Percentiles rank a stretch among this genome's conserved stretches.
Evolutionary conservation across 1,140 invertebrate species (phyloP).

Genomic region (Tetragonula clypearis): DNA sequence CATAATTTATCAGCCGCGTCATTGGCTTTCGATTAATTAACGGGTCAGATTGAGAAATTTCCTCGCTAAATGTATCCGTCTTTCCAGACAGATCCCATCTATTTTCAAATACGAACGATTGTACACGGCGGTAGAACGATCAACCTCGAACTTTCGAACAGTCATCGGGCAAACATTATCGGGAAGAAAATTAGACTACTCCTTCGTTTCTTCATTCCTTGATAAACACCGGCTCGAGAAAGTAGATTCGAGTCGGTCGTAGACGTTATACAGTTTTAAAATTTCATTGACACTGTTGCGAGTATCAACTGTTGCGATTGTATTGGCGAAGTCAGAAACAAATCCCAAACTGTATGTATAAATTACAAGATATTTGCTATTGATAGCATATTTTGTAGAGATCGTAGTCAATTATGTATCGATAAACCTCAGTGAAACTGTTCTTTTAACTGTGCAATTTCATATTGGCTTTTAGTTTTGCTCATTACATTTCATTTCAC

Average conservation of each 20-base stretch:
- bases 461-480: no score
- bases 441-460: no score
- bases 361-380: neutral
- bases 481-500: no score
- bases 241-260: no score
- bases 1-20: constrained; percentile 33
- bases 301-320: neutral
- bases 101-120: neutral
- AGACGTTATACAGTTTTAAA: neutral
- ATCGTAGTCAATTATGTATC: neutral
- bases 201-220: neutral
- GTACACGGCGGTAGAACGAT: no score
- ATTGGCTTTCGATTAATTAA: constrained; percentile 45
- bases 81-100: neutral
- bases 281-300: neutral
- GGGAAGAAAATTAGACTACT: neutral
- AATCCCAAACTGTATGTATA: neutral
- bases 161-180: neutral
- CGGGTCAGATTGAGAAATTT: neutral
- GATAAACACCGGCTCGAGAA: fast-evolving
- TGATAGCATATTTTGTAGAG: neutral
- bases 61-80: neutral
- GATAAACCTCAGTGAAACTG: no score
- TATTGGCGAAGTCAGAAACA: neutral
- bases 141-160: neutral